Conservation (phyloP, 2,797 vertebrate genomes). For the Dipus sagitta region DNA sequence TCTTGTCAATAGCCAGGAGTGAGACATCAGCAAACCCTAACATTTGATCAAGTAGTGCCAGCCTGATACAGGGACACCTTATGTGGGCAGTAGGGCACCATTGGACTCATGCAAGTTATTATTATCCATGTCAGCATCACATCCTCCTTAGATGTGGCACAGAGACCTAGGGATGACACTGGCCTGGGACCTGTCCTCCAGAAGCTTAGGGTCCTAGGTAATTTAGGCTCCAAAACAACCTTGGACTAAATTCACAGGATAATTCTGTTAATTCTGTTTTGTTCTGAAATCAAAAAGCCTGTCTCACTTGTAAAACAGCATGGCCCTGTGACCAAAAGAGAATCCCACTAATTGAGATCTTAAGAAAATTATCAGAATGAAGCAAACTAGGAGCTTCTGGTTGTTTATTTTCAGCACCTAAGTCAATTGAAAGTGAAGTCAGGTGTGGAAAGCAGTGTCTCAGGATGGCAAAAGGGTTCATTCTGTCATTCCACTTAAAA, state of each 20-base stretch:
- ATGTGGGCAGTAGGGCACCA: background rate
- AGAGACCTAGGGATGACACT: slow-evolving; percentile 26
- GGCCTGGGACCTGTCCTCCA: slow-evolving; percentile 16
- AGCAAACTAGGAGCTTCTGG: slow-evolving; percentile 53
- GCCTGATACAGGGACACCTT: background rate
- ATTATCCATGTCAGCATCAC: background rate
- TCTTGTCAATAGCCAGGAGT: slow-evolving; percentile 8
- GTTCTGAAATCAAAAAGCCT: slow-evolving; percentile 74
- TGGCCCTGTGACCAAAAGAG: slow-evolving; percentile 32
- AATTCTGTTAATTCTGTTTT: slow-evolving; percentile 74
- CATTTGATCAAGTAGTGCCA: slow-evolving; percentile 36
- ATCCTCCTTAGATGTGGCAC: background rate
- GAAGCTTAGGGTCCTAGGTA: slow-evolving; percentile 47
- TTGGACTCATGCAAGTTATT: slow-evolving; percentile 13
- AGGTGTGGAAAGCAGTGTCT: slow-evolving; percentile 32
- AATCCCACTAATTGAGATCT: slow-evolving; percentile 49
- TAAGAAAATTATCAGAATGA: slow-evolving; percentile 55
- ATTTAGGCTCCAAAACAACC: slow-evolving; percentile 70
- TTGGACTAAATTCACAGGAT: slow-evolving; percentile 68
- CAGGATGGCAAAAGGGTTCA: background rate
- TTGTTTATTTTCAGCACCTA: background rate
- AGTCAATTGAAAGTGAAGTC: slow-evolving; percentile 58
- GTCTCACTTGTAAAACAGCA: slow-evolving; percentile 69
- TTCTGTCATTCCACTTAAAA: slow-evolving; percentile 30
- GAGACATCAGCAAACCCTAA: slow-evolving; percentile 30